Evolutionary conservation across 2,113 vertebrate species (phyloP).

Genomic region (Tautogolabrus adspersus): DNA sequence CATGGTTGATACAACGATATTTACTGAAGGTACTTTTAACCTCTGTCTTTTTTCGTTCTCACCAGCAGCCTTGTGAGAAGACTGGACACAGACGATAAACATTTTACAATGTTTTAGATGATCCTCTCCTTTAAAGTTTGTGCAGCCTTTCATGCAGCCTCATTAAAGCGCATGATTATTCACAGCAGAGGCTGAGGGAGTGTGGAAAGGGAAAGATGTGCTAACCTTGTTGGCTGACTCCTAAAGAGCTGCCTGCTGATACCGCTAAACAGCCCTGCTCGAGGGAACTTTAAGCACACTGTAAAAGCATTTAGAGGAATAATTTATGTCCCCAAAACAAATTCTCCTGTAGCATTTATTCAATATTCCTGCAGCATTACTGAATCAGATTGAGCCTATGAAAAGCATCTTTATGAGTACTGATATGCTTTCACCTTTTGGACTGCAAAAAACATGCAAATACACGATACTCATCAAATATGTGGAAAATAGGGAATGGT

Average conservation of each 20-base stretch:
- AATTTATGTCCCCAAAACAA: background rate
- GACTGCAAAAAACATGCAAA: conserved; percentile 2
- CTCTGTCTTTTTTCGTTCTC: background rate
- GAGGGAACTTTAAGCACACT: conserved; percentile 18
- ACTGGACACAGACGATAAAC: background rate
- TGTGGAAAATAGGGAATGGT: no score
- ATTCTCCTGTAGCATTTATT: background rate
- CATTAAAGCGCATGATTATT: conserved; percentile 27
- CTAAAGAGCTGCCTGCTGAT: conserved; percentile 1
- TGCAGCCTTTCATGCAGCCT: background rate
- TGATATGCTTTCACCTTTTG: conserved; percentile 5
- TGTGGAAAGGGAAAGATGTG: conserved; percentile 15
- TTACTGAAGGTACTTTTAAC: background rate
- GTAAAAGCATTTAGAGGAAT: background rate
- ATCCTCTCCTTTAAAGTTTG: conserved; percentile 12
- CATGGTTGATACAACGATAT: no score
- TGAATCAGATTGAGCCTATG: conserved; percentile 1
- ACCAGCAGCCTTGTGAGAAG: no score
- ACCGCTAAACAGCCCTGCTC: conserved; percentile 10
- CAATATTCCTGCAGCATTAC: background rate
- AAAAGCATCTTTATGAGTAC: background rate
- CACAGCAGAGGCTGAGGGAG: conserved; percentile 4
- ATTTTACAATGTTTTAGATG: background rate
- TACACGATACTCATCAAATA: background rate
- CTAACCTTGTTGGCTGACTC: conserved; percentile 10